Evolutionary conservation across 1,140 invertebrate species (phyloP).

Genomic region (Monomorium pharaonis): DNA sequence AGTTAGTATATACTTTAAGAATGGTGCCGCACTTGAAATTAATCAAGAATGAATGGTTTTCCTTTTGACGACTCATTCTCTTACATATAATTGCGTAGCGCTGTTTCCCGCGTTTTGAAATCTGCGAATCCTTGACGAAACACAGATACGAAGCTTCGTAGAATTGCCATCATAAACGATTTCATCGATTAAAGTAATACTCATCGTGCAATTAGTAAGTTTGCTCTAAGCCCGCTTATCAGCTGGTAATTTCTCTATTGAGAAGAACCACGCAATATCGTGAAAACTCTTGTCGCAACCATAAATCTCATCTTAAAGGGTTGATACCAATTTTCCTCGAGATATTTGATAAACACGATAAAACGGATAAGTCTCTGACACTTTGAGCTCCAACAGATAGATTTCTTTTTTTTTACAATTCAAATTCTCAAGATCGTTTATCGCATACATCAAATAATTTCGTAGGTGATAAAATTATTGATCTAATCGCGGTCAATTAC

Average conservation of each 20-base stretch:
- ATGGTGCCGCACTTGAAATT: neutral
- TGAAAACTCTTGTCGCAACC: neutral
- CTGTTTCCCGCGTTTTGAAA: neutral
- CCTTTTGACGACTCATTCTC: neutral
- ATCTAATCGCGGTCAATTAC: neutral
- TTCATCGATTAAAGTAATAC: constrained; percentile 36
- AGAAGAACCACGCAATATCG: neutral
- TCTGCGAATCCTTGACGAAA: constrained; percentile 4
- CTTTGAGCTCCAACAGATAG: neutral
- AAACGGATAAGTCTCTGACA: neutral
- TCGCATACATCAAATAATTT: neutral
- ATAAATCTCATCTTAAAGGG: neutral
- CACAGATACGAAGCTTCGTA: constrained; percentile 6
- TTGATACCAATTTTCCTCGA: constrained; percentile 8
- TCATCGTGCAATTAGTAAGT: neutral
- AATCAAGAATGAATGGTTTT: neutral
- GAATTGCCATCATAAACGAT: constrained; percentile 38
- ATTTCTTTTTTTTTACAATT: no score
- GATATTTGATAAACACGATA: constrained; percentile 4
- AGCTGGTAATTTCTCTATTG: constrained; percentile 11
- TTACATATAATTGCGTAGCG: neutral
- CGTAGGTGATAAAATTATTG: neutral
- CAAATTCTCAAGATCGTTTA: neutral
- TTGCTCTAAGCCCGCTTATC: constrained; percentile 30
- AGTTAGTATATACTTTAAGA: no score